Base-by-base conservation (phyloP, 2,888 invertebrate genomes). In the Erannis defoliaria region DNA sequence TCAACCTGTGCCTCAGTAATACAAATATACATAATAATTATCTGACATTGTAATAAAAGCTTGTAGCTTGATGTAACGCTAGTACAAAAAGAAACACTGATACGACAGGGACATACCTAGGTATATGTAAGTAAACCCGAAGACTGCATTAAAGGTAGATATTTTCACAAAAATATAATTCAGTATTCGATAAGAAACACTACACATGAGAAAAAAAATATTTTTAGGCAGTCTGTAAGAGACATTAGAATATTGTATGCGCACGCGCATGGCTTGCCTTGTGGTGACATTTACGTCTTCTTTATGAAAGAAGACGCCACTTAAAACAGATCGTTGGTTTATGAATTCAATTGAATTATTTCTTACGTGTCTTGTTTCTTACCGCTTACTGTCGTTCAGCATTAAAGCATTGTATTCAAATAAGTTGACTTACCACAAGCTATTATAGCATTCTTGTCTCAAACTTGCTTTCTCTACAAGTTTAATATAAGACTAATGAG, bases 71-170 rank as follows among this genome's bases (percentile, higher is more conserved):
- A 84, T 84, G 82, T 62, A 85, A 84, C 80, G 85, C 88, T 91
- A 90, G 90, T 91, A 92, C 91, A 92, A 90, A 90, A 62, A 78
- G 77, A 82, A 78, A 89, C 89, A 85, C 85, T 87, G 84, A 86
- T 83, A 84, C 83, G 81, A 91, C 91, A 93, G 92, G 92, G 93
- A 86, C 86, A 84, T 85, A 87, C 85, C 82, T 85, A 80, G 72
- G 74, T 76, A 84, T 84, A 83, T 88, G 81, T 92, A 91, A 93
- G 91, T 84, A 84, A 85, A 91, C 88, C 85, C 83, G 88, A 93
- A 93, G 93, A 93, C 93, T 93, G 93, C 86, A 85, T 73, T 82
- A 88, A 89, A 86, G 82, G 82, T 92, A 90, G 84, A 87, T 89
- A 88, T 88, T 88, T 86, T 86, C 80, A 74, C 77, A 81, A 77